Evolutionary conservation across 1,140 invertebrate species (phyloP).

Genomic region (Phthorimaea operculella): DNA sequence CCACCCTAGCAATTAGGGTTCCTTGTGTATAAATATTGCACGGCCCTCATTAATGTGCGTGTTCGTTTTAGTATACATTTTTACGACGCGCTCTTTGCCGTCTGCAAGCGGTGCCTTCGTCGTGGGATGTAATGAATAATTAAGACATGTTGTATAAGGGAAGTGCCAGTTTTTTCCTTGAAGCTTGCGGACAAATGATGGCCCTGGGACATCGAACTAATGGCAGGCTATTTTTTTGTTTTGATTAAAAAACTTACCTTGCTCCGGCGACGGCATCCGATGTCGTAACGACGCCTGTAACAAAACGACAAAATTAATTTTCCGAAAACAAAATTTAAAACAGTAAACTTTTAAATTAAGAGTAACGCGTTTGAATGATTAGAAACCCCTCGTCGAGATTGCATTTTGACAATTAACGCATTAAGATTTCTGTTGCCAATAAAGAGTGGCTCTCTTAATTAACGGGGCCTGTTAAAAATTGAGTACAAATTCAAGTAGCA

Average conservation of each 20-base stretch:
- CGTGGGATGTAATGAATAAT: constrained; percentile 63
- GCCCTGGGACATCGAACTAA: constrained; percentile 3
- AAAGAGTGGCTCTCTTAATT: constrained; percentile 65
- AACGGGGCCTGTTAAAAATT: constrained; percentile 66
- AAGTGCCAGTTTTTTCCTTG: constrained; percentile 27
- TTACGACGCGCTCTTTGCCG: constrained; percentile 49
- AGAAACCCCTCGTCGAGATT: constrained; percentile 57
- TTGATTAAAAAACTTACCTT: constrained; percentile 41
- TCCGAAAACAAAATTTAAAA: constrained; percentile 8
- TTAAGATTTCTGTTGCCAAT: constrained; percentile 59
- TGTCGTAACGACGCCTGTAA: constrained; percentile 63
- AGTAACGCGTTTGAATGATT: constrained; percentile 56
- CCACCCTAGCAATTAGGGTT: constrained; percentile 66
- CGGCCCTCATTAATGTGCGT: constrained; percentile 64
- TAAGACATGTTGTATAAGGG: constrained; percentile 47
- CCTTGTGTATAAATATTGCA: constrained; percentile 67
- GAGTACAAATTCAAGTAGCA: constrained; percentile 67
- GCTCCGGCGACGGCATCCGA: constrained; percentile 56
- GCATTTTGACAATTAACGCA: constrained; percentile 68
- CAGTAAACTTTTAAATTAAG: constrained; percentile 48
- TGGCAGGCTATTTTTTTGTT: constrained; percentile 1
- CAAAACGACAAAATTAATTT: constrained; percentile 29
- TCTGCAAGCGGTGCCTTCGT: constrained; percentile 35
- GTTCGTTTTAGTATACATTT: constrained; percentile 63
- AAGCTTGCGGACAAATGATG: constrained; percentile 20